phyloP scores from a whole-genome alignment of 2,888 invertebrate genomes.

The Matsumyia berberina region DNA sequence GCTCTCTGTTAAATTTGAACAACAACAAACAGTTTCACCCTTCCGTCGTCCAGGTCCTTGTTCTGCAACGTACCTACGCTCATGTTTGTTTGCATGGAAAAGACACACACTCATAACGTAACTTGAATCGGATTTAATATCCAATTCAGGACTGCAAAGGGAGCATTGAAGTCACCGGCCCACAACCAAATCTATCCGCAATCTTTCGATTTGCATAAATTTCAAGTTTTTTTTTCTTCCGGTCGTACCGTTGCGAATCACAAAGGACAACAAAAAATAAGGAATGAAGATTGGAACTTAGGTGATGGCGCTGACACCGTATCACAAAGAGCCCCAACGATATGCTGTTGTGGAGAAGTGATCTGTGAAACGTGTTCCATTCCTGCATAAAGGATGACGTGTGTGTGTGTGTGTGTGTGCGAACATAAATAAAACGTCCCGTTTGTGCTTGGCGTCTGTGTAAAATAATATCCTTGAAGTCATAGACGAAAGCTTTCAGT shows the following conservation, averaged over 20 bases:
- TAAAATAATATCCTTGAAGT: conserved; percentile 68
- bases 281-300: conserved; percentile 14
- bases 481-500: conserved; percentile 60
- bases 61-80: background rate
- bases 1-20: conserved; percentile 12
- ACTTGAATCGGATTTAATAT: conserved; percentile 72
- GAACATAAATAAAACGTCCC: conserved; percentile 71
- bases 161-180: conserved; percentile 47
- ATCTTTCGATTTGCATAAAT: conserved; percentile 76
- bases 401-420: conserved; percentile 46
- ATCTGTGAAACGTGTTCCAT: conserved; percentile 74
- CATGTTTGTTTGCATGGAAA: conserved; percentile 15
- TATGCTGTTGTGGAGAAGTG: conserved; percentile 60
- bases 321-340: conserved; percentile 53
- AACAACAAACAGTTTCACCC: conserved; percentile 36
- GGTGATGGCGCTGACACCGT: conserved; percentile 60
- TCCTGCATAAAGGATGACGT: conserved; percentile 62
- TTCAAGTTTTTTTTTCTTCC: conserved; percentile 49
- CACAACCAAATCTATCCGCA: conserved; percentile 73
- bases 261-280: conserved; percentile 39
- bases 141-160: conserved; percentile 60
- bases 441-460: conserved; percentile 43
- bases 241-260: conserved; percentile 20
- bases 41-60: background rate
- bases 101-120: conserved; percentile 46